Evolutionary conservation across 2,888 invertebrate species (phyloP), one percentile per base, ranked within the genome.

Genomic region (Hirtodrosophila confusa): DNA sequence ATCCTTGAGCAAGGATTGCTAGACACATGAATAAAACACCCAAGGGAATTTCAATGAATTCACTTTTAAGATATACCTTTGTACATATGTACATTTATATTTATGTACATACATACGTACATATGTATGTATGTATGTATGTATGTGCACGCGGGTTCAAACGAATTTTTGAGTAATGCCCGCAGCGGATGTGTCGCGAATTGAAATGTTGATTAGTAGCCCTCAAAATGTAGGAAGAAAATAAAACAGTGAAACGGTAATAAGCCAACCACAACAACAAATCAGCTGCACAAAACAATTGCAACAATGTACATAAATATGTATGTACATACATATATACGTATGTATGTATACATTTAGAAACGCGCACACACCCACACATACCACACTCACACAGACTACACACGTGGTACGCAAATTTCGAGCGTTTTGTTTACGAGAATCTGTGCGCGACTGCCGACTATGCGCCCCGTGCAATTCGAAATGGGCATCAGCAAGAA

Each of bases 341-440:
- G 41, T 55, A 48, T 49, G 33, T 57, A 24, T 39, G 9, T 24
- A 45, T 31, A 41, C 7, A 35, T 45, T 60, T 53, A 61, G 41
- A 36, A 33, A 48, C 24, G 27, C 40, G 35, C 24, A 33, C 31
- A 50, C 35, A 55, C 12, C 49, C 29, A 45, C 23, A 40, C 10
- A 44, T 36, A 50, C 51, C 48, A 48, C 47, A 55, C 66, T 43
- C 55, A 53, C 43, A 61, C 27, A 51, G 48, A 49, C 64, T 66
- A 79, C 84, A 86, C 82, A 82, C 82, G 82, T 82, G 82, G 82
- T 88, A 79, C 62, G 68, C 65, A 69, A 78, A 88, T 79, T 83
- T 67, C 44, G 55, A 82, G 75, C 79, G 71, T 67, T 83, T 78
- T 70, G 69, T 70, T 76, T 80, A 80, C 74, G 63, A 74, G 73